Evolutionary conservation across 2,888 invertebrate species (phyloP), one percentile per base, ranked within the genome.

Genomic region (Macaria liturata): DNA sequence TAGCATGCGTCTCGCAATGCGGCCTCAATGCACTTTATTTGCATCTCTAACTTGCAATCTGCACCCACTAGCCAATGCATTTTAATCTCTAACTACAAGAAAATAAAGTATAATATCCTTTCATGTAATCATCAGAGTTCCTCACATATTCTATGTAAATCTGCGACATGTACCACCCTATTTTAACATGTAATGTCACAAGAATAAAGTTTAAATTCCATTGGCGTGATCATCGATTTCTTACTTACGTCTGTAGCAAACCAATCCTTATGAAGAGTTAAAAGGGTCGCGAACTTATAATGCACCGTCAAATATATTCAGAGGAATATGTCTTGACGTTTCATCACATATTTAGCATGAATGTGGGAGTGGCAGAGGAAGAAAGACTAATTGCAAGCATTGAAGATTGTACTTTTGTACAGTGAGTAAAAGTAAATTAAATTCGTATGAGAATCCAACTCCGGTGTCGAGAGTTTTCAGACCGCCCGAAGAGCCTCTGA

Each of bases 21-120:
- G 69, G 67, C 68, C 66, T 67, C 65, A 72, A 76, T 78, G 74
- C 72, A 70, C 71, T 69, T 67, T 69, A 75, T 74, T 76, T 73
- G 73, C 72, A 75, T 70, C 65, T 65, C 64, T 67, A 63, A 65
- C 59, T 62, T 65, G 49, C 48, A 45, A 50, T 62, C 66, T 64
- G 60, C 61, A 48, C 45, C 44, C 46, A 30, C 37, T 20, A 53
- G 20, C 20, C 20, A 20, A 20, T 20, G 20, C 1, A 20, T 1
- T 20, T 2, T 20, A 20, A 20, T 20, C 20, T 20, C 20, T 20
- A 20, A 20, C 20, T 1, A 20, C 20, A 20, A 20, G 1, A 20
- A 20, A 20, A 20, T 20, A 20, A 20, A 20, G 20, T 20, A 20
- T 20, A 20, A 20, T 20, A 20, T 20, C 20, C 20, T 20, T 20